A percentile compares a stretch with the other conserved stretches of the same genome.
Conservation (phyloP, 2,888 invertebrate genomes). For the Chaitophorus viminalis region DNA sequence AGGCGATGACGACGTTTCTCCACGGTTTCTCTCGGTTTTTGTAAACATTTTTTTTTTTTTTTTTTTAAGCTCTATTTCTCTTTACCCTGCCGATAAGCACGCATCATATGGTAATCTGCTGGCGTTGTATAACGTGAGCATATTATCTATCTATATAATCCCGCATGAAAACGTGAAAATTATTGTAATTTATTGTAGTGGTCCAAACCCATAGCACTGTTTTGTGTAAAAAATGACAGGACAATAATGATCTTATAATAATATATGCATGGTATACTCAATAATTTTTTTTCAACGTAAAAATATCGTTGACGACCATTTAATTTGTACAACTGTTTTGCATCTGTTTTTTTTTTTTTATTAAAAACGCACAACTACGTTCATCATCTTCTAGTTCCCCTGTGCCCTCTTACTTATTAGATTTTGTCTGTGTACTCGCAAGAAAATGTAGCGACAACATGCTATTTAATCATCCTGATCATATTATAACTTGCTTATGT, state of each 20-base stretch:
- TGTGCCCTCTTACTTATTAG: no score
- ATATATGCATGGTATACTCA: neutral
- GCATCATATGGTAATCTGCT: neutral
- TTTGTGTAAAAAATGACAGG: neutral
- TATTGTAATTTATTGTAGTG: neutral
- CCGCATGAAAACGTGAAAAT: neutral
- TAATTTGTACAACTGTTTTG: neutral
- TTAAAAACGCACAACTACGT: neutral
- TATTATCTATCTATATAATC: no score
- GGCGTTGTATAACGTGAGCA: no score
- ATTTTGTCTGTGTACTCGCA: no score
- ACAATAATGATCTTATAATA: neutral
- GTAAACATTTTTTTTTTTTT: no score
- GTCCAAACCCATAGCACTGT: neutral
- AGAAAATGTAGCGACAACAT: no score
- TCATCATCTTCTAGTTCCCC: no score
- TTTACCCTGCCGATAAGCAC: neutral
- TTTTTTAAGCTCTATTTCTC: neutral
- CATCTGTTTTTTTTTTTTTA: neutral
- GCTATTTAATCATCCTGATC: no score
- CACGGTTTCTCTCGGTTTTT: neutral
- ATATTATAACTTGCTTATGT: no score
- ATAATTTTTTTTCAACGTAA: neutral
- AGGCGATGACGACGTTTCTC: neutral
- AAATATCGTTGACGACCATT: neutral